These are phyloP conservation scores for Lerista edwardsae DNA, from an alignment of 2,797 vertebrate species.

Conservation along the genomic window DNA sequence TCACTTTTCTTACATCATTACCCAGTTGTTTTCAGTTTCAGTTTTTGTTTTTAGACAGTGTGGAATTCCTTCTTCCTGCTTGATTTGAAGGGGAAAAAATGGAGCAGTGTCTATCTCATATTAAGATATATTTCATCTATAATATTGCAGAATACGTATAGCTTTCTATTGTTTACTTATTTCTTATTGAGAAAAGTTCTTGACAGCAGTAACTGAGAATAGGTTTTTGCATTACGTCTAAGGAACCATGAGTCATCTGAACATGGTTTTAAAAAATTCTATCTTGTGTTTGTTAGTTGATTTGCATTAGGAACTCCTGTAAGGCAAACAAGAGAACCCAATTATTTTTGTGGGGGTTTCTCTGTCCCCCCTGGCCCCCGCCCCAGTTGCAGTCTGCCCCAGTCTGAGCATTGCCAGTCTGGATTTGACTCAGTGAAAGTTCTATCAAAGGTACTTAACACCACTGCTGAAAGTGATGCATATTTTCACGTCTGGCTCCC, in stretches of 20 bases:
- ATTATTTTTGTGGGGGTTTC: background rate
- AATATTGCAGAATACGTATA: background rate
- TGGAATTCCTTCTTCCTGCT: background rate
- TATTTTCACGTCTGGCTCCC: too few relatives aligned
- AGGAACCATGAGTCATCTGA: background rate
- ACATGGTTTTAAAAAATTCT: too few relatives aligned
- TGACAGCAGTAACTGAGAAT: too few relatives aligned
- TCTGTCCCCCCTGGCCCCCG: too few relatives aligned
- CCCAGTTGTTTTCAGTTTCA: background rate
- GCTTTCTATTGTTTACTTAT: background rate
- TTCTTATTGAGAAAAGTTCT: too few relatives aligned
- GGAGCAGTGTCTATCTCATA: background rate
- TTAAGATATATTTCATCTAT: background rate
- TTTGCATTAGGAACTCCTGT: background rate
- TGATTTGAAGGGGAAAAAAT: background rate
- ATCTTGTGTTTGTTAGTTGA: background rate
- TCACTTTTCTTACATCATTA: background rate
- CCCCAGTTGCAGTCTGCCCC: too few relatives aligned
- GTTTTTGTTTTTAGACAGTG: background rate
- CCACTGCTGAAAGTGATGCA: too few relatives aligned
- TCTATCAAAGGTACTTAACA: too few relatives aligned
- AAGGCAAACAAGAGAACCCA: background rate
- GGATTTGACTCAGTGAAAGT: too few relatives aligned
- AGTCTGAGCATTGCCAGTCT: too few relatives aligned
- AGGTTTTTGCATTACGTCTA: too few relatives aligned